These are phyloP conservation scores for Stenurella melanura DNA, from an alignment of 2,888 invertebrate species.

Conservation along the genomic window DNA sequence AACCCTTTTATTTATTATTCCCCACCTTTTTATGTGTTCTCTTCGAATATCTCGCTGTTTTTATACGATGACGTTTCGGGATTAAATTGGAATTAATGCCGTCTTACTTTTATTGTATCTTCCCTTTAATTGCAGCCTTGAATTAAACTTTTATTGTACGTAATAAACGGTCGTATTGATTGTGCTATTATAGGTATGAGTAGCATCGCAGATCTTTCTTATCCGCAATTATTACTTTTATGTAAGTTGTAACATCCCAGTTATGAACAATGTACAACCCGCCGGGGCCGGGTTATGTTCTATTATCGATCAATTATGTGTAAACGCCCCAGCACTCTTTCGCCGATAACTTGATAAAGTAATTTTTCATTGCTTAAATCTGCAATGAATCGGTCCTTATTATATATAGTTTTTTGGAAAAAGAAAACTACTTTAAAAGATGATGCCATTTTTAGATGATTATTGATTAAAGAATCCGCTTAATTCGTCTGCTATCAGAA, in stretches of 20 bases:
- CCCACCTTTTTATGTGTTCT: slow-evolving; percentile 35
- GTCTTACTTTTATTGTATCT: slow-evolving; percentile 53
- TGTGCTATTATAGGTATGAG: background rate
- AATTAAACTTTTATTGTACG: slow-evolving; percentile 47
- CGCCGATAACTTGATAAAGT: too few relatives aligned
- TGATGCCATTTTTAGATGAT: too few relatives aligned
- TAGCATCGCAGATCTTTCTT: background rate
- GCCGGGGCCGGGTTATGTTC: too few relatives aligned
- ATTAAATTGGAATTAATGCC: slow-evolving; percentile 64
- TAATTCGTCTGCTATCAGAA: too few relatives aligned
- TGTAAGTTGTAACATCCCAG: slow-evolving; percentile 23
- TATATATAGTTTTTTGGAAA: too few relatives aligned
- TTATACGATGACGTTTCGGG: slow-evolving; percentile 62
- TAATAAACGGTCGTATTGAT: slow-evolving; percentile 39
- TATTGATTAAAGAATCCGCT: too few relatives aligned
- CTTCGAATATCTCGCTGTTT: slow-evolving; percentile 48
- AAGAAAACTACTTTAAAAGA: too few relatives aligned
- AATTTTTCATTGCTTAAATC: too few relatives aligned
- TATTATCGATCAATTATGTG: too few relatives aligned
- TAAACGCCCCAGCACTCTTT: too few relatives aligned
- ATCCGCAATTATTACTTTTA: background rate
- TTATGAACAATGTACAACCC: too few relatives aligned
- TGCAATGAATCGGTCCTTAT: too few relatives aligned
- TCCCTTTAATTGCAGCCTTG: slow-evolving; percentile 58
- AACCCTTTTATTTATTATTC: slow-evolving; percentile 66